These are phyloP conservation scores for Leptodactylus fuscus DNA, from an alignment of 2,113 vertebrate genomes.

Conservation along the genomic window DNA sequence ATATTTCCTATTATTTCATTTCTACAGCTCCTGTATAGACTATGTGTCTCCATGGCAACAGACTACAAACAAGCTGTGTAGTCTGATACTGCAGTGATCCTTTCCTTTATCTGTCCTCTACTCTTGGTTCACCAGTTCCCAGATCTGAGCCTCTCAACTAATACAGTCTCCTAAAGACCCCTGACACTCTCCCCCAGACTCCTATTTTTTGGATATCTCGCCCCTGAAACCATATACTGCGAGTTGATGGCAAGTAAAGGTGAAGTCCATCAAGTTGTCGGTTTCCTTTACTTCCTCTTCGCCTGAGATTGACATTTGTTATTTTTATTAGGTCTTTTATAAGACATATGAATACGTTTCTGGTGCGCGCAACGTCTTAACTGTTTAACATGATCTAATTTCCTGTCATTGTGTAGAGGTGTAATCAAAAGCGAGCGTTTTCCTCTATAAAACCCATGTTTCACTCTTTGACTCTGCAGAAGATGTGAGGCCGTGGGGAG, in stretches of 20 bases:
- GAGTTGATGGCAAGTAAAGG: background rate
- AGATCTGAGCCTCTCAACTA: too few relatives aligned
- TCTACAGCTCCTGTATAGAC: too few relatives aligned
- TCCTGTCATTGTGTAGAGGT: slow-evolving; percentile 7
- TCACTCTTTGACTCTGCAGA: background rate
- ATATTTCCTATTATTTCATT: too few relatives aligned
- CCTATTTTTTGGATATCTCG: too few relatives aligned
- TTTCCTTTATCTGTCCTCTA: too few relatives aligned
- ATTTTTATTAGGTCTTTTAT: background rate
- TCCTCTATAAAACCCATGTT: background rate
- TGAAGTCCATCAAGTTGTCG: background rate
- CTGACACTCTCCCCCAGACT: too few relatives aligned
- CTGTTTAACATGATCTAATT: slow-evolving; percentile 18
- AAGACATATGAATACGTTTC: background rate
- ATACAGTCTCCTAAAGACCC: too few relatives aligned
- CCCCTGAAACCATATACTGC: too few relatives aligned
- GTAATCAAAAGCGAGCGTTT: background rate
- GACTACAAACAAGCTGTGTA: too few relatives aligned
- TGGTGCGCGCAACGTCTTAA: background rate
- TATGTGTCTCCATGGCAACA: too few relatives aligned
- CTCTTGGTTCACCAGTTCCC: too few relatives aligned
- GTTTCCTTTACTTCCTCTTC: background rate
- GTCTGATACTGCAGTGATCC: too few relatives aligned
- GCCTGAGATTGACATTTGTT: background rate
- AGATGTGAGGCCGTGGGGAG: background rate